Conservation (phyloP, 2,888 invertebrate species). For the Drosophila falleni region DNA sequence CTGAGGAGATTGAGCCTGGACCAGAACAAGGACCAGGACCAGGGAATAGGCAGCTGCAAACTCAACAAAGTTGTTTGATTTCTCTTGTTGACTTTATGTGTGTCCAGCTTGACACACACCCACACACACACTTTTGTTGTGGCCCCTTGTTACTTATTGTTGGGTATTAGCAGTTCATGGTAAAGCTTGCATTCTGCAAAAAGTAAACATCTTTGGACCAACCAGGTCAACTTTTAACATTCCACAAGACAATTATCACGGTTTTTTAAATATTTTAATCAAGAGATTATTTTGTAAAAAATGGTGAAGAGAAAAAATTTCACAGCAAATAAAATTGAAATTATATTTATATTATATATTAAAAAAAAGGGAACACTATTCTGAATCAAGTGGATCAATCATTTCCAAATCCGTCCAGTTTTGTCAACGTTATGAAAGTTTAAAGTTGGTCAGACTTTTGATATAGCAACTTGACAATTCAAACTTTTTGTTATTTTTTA, state of each 20-base stretch:
- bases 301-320: not conserved
- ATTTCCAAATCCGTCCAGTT: no score
- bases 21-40: slow-evolving; percentile 5
- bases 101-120: slow-evolving; percentile 38
- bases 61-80: slow-evolving; percentile 75
- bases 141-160: slow-evolving; percentile 39
- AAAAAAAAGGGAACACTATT: no score
- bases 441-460: no score
- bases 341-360: no score
- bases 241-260: slow-evolving; percentile 3
- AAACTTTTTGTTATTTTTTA: no score
- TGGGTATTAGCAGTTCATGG: slow-evolving; percentile 42
- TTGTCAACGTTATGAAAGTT: no score
- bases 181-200: slow-evolving; percentile 32
- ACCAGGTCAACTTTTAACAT: slow-evolving; percentile 12
- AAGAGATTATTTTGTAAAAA: not conserved
- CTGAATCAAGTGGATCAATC: no score
- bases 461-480: no score
- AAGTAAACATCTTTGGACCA: slow-evolving; percentile 29
- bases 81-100: slow-evolving; percentile 69
- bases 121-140: slow-evolving; percentile 13
- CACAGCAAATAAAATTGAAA: no score
- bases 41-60: slow-evolving; percentile 39
- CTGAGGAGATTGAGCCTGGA: slow-evolving; percentile 24
- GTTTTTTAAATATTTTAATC: slow-evolving; percentile 1